Evolutionary conservation across 2,888 invertebrate genomes (phyloP).

Genomic region (Harpalus rubripes): DNA sequence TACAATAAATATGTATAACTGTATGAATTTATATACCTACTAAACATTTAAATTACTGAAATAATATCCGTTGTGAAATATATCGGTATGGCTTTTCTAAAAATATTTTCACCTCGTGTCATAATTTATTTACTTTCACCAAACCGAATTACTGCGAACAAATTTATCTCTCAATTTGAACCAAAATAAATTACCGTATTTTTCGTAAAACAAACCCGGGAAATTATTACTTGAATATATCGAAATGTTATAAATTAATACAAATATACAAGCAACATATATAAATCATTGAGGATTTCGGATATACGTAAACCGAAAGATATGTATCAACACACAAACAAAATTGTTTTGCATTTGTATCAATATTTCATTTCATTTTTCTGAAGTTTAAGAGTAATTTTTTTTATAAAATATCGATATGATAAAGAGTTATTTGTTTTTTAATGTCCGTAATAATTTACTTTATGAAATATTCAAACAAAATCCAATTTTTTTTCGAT

Average conservation of each 20-base stretch:
- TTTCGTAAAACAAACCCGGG: neutral
- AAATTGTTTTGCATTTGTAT: neutral
- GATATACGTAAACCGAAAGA: constrained; percentile 2
- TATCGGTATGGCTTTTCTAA: constrained; percentile 34
- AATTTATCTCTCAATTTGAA: constrained; percentile 28
- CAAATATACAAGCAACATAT: constrained; percentile 1
- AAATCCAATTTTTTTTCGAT: no score
- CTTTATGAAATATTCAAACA: no score
- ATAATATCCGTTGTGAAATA: constrained; percentile 45
- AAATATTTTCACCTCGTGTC: constrained; percentile 18
- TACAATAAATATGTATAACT: constrained; percentile 57
- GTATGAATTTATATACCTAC: constrained; percentile 57
- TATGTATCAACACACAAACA: neutral
- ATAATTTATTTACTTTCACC: constrained; percentile 40
- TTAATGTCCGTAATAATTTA: no score
- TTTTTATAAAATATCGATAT: no score
- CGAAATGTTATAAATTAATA: constrained; percentile 11
- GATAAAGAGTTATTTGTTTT: no score
- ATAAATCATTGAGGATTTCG: neutral
- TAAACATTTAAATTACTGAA: constrained; percentile 56
- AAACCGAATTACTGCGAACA: neutral
- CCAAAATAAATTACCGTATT: constrained; percentile 19
- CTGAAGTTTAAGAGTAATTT: no score
- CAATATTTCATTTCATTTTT: neutral
- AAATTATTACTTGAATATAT: constrained; percentile 10